Evolutionary conservation across 2,113 vertebrate species (phyloP), one percentile per base, ranked within the genome.

Genomic region (Sterrhoptilus dennistouni): DNA sequence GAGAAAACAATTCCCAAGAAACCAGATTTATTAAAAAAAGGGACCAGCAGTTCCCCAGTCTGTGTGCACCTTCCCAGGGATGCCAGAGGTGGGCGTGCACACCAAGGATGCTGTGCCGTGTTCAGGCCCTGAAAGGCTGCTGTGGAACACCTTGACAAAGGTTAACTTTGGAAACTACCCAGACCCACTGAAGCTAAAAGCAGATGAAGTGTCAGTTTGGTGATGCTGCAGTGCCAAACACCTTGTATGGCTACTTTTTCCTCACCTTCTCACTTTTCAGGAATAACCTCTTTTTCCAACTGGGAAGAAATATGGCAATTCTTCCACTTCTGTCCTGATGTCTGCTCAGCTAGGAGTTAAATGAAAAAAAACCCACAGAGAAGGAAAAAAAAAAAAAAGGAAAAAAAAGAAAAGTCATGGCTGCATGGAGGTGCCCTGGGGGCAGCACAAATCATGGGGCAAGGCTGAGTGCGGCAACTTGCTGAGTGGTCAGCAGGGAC

Each of bases 81-180:
- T 45, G 68, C 40, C 59, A 60, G 54, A 74, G 74, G 47, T 35
- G 27, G 50, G 36, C 0, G 6, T 50, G 78, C 87, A 89, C 83
- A 54, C 40, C 1, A 10, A 57, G 71, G 70, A 23, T 1, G 2
- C 0, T 0, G 27, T n/a, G 53, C 69, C 7, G 1, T 5, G 11
- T n/a, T 68, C 64, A 81, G 80, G 57, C 36, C 61, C 82, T 57
- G 61, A 52, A 12, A 40, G 54, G 27, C 6, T 56, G 45, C 4
- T 61, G 60, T 16, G 53, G 50, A 64, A 69, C 1, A 3, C 33
- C 29, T 80, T 8, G 5, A 28, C 42, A 50, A 61, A 35, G 6
- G 28, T 27, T 45, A 28, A 33, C 28, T 81, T 71, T 22, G 42
- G 74, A 83, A 82, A 91, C 59, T 22, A 36, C 71, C 44, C 54